Evolutionary conservation across 2,113 vertebrate genomes (phyloP).

Genomic region (Pseudonaja textilis): DNA sequence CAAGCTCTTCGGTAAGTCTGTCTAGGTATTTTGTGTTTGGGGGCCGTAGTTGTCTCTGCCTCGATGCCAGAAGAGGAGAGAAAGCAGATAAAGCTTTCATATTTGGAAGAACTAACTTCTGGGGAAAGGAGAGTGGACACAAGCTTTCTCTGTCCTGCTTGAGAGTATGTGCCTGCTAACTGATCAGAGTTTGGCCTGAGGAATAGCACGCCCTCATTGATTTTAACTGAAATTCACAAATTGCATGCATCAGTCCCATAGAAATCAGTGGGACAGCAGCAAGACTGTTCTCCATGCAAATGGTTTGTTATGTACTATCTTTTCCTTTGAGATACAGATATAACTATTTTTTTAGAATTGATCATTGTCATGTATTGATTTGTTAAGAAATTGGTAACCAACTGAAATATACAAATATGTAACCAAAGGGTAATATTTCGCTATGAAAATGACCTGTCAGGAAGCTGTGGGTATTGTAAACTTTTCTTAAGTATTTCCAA

Average conservation of each 20-base stretch:
- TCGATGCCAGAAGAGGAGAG: not conserved
- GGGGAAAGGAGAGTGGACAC: not conserved
- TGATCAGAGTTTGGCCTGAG: conserved; percentile 8
- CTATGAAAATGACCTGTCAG: conserved; percentile 45
- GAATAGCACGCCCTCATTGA: not conserved
- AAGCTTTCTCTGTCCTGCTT: not conserved
- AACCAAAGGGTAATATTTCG: conserved; percentile 27
- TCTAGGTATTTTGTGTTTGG: conserved; percentile 71
- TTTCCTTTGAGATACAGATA: conserved; percentile 22
- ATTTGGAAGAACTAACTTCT: not conserved
- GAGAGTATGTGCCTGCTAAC: not conserved
- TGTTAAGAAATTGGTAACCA: conserved; percentile 45
- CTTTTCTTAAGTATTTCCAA: conserved; percentile 42
- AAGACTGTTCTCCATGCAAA: not conserved
- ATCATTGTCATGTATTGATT: conserved; percentile 20
- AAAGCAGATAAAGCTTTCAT: not conserved
- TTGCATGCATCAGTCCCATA: not conserved
- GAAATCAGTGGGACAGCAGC: not conserved
- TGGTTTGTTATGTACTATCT: not conserved
- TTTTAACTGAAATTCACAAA: not conserved
- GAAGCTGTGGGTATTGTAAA: conserved; percentile 58
- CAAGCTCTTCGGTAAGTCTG: conserved; percentile 96
- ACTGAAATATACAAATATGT: conserved; percentile 27
- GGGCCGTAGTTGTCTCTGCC: not conserved
- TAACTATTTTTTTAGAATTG: conserved; percentile 64